Conservation (phyloP, 2,113 vertebrate species). For the Galemys pyrenaicus region DNA sequence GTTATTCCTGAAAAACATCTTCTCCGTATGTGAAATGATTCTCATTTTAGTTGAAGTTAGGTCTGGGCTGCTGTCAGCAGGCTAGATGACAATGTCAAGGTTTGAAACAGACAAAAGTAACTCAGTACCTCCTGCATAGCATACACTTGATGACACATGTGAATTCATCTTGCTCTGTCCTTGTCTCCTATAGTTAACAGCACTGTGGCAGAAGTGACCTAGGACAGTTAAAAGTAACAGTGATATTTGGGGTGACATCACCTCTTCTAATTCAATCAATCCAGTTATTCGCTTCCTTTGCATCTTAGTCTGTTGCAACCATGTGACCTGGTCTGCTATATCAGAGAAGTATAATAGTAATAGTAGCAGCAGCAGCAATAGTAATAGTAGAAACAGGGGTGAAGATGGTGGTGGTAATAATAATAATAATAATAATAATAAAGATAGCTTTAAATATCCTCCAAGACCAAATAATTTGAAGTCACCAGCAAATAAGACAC, state of each 20-base stretch:
- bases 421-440: neutral
- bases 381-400: too few species aligned
- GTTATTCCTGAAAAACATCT: neutral
- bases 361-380: too few species aligned
- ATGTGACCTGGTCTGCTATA: neutral
- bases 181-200: neutral
- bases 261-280: neutral
- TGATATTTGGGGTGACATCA: neutral
- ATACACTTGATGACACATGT: fast-evolving
- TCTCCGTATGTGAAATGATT: neutral
- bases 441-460: neutral
- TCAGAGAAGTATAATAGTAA: neutral
- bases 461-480: neutral
- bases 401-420: neutral
- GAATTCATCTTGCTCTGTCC: neutral
- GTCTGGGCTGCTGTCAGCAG: neutral
- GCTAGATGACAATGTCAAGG: neutral
- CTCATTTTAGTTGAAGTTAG: neutral
- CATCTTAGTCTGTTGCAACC: neutral
- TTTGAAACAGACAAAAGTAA: neutral
- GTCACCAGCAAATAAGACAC: neutral
- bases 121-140: neutral
- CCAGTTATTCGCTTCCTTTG: neutral
- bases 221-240: neutral
- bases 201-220: neutral